phyloP scores from a whole-genome alignment of 1,140 invertebrate species.

The Nautilus pompilius region DNA sequence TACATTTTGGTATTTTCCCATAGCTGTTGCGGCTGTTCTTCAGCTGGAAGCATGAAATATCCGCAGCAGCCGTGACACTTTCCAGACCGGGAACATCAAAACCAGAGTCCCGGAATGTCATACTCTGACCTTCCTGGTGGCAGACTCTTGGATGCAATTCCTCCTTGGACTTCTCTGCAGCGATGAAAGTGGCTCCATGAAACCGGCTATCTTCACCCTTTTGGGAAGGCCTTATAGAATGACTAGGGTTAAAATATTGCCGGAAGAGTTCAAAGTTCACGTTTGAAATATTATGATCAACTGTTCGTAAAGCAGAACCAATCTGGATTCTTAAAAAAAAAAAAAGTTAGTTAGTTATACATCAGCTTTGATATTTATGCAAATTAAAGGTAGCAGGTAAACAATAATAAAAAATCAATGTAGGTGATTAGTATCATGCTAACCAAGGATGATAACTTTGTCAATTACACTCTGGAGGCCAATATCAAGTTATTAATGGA shows the following conservation, averaged over 20 bases:
- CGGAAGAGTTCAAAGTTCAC: conserved; percentile 62
- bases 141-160: too few relatives aligned
- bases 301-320: conserved; percentile 72
- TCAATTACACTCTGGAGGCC: too few relatives aligned
- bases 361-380: neutral
- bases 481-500: too few relatives aligned
- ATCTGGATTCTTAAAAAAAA: conserved; percentile 68
- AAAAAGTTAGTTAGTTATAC: conserved; percentile 6
- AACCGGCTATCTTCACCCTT: neutral
- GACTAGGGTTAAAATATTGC: conserved; percentile 16
- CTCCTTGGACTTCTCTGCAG: too few relatives aligned
- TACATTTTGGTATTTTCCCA: too few relatives aligned
- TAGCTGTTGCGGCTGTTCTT: too few relatives aligned
- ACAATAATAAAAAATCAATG: too few relatives aligned
- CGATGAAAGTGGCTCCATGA: neutral
- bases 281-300: conserved; percentile 82
- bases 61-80: neutral
- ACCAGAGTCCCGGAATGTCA: conserved; percentile 37
- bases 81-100: conserved; percentile 7
- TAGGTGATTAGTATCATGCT: neutral
- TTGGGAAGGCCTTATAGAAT: neutral
- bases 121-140: conserved; percentile 32
- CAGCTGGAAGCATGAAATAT: too few relatives aligned
- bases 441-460: too few relatives aligned
- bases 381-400: too few relatives aligned